These are phyloP conservation scores for Pipistrellus pipistrellus DNA, from an alignment of 2,797 vertebrate species.

Conservation along the genomic window DNA sequence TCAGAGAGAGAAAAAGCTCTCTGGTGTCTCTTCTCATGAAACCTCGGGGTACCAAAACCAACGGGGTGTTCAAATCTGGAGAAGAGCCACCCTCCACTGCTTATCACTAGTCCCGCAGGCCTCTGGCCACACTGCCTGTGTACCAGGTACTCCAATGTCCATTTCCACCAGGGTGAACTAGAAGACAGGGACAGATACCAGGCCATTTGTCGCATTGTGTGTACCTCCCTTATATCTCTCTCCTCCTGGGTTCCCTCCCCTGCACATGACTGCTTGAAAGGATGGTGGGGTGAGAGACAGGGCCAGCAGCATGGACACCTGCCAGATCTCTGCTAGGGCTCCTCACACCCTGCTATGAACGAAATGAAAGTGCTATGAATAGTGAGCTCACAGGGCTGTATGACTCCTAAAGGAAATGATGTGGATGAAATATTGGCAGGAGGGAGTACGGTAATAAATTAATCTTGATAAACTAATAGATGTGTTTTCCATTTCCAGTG, in stretches of 20 bases:
- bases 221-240: background rate
- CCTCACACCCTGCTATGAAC: background rate
- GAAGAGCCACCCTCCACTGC: too few species aligned
- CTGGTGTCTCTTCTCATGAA: background rate
- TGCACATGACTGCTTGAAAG: background rate
- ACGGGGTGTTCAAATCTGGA: background rate
- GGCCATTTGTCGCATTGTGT: background rate
- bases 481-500: background rate
- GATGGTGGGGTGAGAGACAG: background rate
- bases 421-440: background rate
- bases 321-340: background rate
- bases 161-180: background rate
- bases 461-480: background rate
- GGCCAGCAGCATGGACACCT: background rate
- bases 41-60: background rate
- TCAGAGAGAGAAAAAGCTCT: background rate
- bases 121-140: background rate
- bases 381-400: background rate
- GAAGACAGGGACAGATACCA: background rate
- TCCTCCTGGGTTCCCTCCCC: background rate
- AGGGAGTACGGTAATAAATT: background rate
- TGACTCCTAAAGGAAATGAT: background rate
- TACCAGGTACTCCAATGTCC: background rate
- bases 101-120: background rate
- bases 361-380: background rate